A percentile compares a stretch with the other conserved stretches of the same genome.
These are phyloP conservation scores for Delphinus delphis DNA, from an alignment of 2,113 vertebrate genomes.

Conservation along the genomic window DNA sequence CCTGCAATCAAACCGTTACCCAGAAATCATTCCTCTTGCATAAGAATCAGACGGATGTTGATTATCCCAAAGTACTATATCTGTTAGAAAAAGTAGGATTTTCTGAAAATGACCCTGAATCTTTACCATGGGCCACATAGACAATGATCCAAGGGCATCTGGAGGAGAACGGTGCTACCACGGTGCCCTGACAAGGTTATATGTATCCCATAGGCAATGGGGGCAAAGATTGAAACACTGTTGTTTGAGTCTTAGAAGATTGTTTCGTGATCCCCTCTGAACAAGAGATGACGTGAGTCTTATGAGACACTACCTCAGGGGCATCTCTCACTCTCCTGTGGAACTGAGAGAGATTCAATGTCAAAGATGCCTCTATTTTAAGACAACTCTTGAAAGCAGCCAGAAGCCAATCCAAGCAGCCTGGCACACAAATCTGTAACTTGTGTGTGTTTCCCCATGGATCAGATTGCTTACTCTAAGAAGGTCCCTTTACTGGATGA, in stretches of 20 bases:
- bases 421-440: background rate
- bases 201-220: too few species aligned
- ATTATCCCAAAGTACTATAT: background rate
- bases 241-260: background rate
- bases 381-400: background rate
- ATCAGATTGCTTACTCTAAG: background rate
- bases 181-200: background rate
- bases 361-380: background rate
- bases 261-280: background rate
- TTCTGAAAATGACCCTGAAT: background rate
- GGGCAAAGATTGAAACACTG: background rate
- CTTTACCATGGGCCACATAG: background rate
- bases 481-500: background rate
- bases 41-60: background rate
- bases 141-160: background rate
- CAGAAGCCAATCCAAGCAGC: background rate
- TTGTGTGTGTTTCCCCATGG: fast-evolving
- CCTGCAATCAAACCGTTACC: background rate
- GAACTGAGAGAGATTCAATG: background rate
- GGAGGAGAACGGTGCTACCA: fast-evolving
- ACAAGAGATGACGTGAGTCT: fast-evolving
- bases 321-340: background rate
- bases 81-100: background rate
- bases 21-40: background rate
- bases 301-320: background rate